Evolutionary conservation across 2,113 vertebrate species (phyloP).

Genomic region (Merops nubicus): DNA sequence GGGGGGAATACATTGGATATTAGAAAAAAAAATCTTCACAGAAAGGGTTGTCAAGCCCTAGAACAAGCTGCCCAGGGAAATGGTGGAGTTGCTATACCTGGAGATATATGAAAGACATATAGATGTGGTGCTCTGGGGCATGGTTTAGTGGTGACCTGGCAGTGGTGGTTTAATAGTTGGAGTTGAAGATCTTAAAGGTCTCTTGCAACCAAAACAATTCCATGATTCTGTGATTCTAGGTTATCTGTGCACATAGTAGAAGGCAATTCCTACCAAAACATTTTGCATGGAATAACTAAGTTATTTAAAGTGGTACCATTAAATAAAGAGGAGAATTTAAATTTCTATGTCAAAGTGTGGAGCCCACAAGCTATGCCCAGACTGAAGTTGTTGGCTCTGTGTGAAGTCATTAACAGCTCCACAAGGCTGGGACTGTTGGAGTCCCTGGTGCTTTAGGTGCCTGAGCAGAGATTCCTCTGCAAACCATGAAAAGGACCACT

Average conservation of each 20-base stretch:
- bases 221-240: neutral
- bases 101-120: neutral
- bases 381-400: fast-evolving
- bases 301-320: neutral
- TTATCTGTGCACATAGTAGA: neutral
- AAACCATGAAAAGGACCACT: fast-evolving
- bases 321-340: neutral
- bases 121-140: neutral
- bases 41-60: too few relatives aligned
- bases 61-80: too few relatives aligned
- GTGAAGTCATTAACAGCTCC: neutral
- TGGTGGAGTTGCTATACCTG: too few relatives aligned
- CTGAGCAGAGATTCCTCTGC: neutral
- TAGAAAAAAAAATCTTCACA: too few relatives aligned
- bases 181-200: neutral
- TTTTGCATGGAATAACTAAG: neutral
- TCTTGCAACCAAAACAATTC: neutral
- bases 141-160: neutral
- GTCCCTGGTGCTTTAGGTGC: fast-evolving
- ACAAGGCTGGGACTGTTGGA: neutral
- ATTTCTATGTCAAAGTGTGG: neutral
- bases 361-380: neutral
- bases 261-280: neutral
- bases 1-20: too few relatives aligned
- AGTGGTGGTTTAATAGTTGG: neutral